Evolutionary conservation across 2,797 vertebrate species (phyloP).

Genomic region (Centropyge bicolor): DNA sequence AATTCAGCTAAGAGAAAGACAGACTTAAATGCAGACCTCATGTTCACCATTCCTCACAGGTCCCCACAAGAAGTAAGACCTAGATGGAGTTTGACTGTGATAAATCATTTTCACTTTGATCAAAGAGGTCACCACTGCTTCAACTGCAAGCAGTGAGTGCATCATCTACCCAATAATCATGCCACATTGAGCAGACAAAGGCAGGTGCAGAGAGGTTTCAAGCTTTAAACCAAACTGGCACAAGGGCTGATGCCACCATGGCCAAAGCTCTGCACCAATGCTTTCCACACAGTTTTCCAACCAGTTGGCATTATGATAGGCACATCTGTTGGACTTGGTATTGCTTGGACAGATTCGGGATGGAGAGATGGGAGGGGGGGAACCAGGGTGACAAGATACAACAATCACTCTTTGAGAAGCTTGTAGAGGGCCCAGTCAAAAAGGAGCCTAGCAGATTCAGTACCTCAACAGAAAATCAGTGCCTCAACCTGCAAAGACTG

Average conservation of each 20-base stretch:
- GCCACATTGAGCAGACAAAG: constrained; percentile 77
- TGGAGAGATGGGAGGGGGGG: constrained; percentile 59
- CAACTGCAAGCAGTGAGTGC: constrained; percentile 61
- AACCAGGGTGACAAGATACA: constrained; percentile 65
- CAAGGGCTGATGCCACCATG: constrained; percentile 56
- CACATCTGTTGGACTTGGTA: constrained; percentile 85
- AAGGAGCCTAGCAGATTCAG: constrained; percentile 74
- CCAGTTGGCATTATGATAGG: constrained; percentile 81
- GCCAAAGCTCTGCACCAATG: constrained; percentile 75
- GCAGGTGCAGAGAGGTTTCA: constrained; percentile 76
- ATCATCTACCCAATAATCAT: constrained; percentile 73
- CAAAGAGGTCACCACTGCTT: constrained; percentile 72
- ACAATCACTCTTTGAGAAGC: constrained; percentile 74
- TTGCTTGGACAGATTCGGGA: constrained; percentile 82
- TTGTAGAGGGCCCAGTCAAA: constrained; percentile 57
- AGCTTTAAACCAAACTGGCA: constrained; percentile 71
- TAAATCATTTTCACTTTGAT: constrained; percentile 70
- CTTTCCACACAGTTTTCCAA: constrained; percentile 77
- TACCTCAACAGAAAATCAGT: constrained; percentile 80
- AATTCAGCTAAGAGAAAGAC: constrained; percentile 82
- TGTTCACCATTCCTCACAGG: constrained; percentile 63
- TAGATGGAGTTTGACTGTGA: constrained; percentile 68
- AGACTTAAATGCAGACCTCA: constrained; percentile 79
- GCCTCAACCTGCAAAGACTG: constrained; percentile 77
- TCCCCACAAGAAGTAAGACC: constrained; percentile 66